phyloP scores from a whole-genome alignment of 2,113 vertebrate genomes.

The Orycteropus afer region DNA sequence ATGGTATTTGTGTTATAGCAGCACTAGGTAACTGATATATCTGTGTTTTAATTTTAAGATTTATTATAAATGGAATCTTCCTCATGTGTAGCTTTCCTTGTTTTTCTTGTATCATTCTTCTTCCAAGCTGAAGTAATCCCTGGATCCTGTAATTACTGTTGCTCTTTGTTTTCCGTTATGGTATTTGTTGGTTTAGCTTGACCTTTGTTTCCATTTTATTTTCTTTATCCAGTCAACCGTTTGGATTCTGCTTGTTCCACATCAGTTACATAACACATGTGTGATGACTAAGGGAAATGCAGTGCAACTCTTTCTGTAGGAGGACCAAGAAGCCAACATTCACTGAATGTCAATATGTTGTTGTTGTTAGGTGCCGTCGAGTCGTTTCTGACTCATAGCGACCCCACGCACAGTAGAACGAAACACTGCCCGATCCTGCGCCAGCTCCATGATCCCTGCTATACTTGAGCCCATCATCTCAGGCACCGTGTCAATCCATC shows the following conservation, averaged over 20 bases:
- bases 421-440: no score
- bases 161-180: not conserved
- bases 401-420: no score
- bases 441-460: no score
- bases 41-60: conserved; percentile 3
- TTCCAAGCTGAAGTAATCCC: not conserved
- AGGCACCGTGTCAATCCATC: no score
- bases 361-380: no score
- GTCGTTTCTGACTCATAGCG: no score
- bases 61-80: not conserved
- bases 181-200: not conserved
- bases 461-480: no score
- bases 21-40: no score
- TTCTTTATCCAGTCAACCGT: not conserved
- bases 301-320: not conserved
- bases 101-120: not conserved
- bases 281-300: not conserved
- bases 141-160: not conserved
- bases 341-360: not conserved
- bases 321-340: not conserved
- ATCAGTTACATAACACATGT: not conserved
- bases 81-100: not conserved
- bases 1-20: no score
- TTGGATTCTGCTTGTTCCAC: not conserved
- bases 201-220: not conserved